Evolutionary conservation across 2,888 invertebrate genomes (phyloP), one percentile per base, ranked within the genome.

Genomic region (Leucophenga montana): DNA sequence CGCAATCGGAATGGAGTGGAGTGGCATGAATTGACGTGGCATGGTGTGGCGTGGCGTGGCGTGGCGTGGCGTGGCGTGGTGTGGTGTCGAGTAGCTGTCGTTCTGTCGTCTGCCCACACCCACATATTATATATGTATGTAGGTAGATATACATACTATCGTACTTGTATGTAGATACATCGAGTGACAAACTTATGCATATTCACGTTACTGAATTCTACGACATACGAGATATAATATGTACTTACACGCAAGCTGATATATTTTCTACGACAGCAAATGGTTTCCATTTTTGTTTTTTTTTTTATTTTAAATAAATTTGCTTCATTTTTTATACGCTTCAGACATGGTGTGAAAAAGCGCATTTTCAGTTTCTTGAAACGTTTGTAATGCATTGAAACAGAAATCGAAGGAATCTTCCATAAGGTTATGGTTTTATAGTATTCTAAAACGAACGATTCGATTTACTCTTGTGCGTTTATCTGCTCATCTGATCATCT

Each of bases 91-190:
- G 22, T 50, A 3, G 50, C 16, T 27, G 27, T 27, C 16, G 22
- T 39, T 39, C 39, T 39, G 39, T 39, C 39, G 39, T 11, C 39
- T 39, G 11, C 39, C 71, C 75, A 71, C 68, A 70, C 54, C 70
- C 56, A 68, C 73, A 67, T 56, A 48, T 44, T 44, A 54, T 68
- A 68, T 71, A 68, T 65, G 65, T 61, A 31, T 50, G 54, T 57
- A 66, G 31, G 27, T 54, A 57, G 59, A 53, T 46, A 68, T 27
- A 68, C 61, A 18, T 31, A 50, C 61, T 48, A 16, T 9, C 11
- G 18, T 16, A 48, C 61, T 44, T 59, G 64, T 39, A 33, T 18
- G 39, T 57, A 22, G 18, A 56, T 50, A 61, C 62, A 62, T 66
- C 20, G 50, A 57, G n/a, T 22, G 44, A 33, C 53, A 70, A 64